These are phyloP conservation scores for Poecilus cupreus DNA, from an alignment of 2,888 invertebrate genomes.

Conservation along the genomic window DNA sequence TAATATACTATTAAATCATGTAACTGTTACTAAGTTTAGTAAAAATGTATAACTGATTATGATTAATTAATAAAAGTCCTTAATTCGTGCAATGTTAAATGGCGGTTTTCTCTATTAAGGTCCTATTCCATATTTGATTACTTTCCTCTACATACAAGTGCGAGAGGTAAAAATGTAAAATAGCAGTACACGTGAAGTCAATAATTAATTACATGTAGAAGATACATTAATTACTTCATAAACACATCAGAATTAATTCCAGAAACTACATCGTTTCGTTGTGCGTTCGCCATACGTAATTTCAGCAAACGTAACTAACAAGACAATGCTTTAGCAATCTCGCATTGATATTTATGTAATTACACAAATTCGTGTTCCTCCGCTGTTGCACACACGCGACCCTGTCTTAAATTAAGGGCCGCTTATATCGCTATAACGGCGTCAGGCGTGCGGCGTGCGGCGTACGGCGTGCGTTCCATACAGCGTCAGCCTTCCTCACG, in stretches of 20 bases:
- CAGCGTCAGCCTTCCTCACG: too few species aligned
- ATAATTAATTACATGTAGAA: constrained; percentile 10
- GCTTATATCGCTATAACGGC: constrained; percentile 20
- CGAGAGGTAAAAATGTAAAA: too few species aligned
- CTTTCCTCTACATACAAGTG: too few species aligned
- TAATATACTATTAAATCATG: too few species aligned
- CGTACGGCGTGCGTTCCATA: background rate
- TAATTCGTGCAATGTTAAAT: too few species aligned
- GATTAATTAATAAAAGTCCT: too few species aligned
- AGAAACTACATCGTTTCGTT: background rate
- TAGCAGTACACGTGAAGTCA: background rate
- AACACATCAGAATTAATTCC: constrained; percentile 11
- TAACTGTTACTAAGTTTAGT: too few species aligned
- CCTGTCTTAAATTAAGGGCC: constrained; percentile 31
- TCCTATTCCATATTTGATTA: too few species aligned
- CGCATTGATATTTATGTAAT: constrained; percentile 56
- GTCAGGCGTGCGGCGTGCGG: background rate
- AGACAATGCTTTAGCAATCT: constrained; percentile 37
- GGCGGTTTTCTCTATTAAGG: too few species aligned
- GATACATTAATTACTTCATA: constrained; percentile 1
- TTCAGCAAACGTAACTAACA: background rate
- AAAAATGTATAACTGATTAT: too few species aligned
- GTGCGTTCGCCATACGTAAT: constrained; percentile 7
- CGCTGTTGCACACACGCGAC: constrained; percentile 29
- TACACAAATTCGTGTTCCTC: constrained; percentile 54